Conservation (phyloP, 2,888 invertebrate genomes). For the Lithodes maja region DNA sequence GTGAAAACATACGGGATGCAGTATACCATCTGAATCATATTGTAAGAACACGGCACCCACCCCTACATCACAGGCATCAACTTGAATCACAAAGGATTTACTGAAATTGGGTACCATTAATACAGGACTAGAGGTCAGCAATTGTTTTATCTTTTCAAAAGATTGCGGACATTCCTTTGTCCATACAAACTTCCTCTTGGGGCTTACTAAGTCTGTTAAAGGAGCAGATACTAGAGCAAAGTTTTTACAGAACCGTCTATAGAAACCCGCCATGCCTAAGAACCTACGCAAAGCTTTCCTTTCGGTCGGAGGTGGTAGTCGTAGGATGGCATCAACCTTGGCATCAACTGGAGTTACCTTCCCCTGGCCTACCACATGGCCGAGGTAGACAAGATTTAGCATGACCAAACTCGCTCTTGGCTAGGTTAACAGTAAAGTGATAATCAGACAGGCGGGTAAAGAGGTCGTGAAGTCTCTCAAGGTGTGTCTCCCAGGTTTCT, state of each 20-base stretch:
- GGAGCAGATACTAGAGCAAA: slow-evolving; percentile 1
- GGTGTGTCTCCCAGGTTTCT: neutral
- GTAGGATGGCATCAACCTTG: neutral
- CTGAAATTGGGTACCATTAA: slow-evolving; percentile 9
- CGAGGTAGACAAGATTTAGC: slow-evolving; percentile 10
- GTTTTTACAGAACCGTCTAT: slow-evolving; percentile 1
- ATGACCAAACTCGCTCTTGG: slow-evolving; percentile 8
- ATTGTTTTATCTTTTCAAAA: neutral
- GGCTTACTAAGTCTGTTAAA: neutral
- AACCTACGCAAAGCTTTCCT: slow-evolving; percentile 5
- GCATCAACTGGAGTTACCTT: neutral
- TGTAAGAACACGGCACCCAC: slow-evolving; percentile 30
- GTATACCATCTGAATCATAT: neutral
- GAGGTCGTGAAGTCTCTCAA: neutral
- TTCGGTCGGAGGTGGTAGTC: neutral
- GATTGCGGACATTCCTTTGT: neutral
- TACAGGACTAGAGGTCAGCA: slow-evolving; percentile 5
- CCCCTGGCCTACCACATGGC: slow-evolving; percentile 25
- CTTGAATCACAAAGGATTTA: neutral
- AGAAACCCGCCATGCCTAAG: slow-evolving; percentile 6
- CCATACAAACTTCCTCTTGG: neutral
- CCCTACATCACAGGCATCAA: slow-evolving; percentile 27
- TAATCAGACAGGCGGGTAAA: neutral
- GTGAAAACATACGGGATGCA: too few species aligned
- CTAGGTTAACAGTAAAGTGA: slow-evolving; percentile 10